These are phyloP conservation scores for Rhaphigaster nebulosa DNA, from an alignment of 2,888 invertebrate genomes.

Conservation along the genomic window DNA sequence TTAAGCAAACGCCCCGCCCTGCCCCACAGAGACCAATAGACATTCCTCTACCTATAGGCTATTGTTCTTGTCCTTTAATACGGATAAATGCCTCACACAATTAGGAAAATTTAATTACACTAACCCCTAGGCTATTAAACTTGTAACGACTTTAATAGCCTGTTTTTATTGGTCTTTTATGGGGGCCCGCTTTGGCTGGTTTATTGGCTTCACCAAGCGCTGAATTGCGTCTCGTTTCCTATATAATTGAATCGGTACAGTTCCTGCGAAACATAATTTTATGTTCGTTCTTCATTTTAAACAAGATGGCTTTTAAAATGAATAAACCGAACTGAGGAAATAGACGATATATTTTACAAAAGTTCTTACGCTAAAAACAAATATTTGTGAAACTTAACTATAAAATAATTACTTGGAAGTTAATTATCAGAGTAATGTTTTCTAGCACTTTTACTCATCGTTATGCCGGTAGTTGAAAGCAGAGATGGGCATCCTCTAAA, in stretches of 20 bases:
- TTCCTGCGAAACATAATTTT: not conserved
- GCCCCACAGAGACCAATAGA: not conserved
- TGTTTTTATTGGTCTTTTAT: slow-evolving; percentile 9
- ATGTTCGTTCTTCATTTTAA: not conserved
- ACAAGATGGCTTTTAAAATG: too few relatives aligned
- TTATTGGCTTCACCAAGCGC: not conserved
- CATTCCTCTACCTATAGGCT: not conserved
- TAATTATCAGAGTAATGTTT: too few relatives aligned
- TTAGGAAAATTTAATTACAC: not conserved
- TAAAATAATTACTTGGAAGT: too few relatives aligned
- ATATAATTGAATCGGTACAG: not conserved
- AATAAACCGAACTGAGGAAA: too few relatives aligned
- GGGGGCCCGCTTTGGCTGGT: not conserved
- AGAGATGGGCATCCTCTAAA: too few relatives aligned
- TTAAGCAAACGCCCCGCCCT: not conserved
- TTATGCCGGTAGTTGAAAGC: too few relatives aligned
- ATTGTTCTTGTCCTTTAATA: slow-evolving; percentile 10
- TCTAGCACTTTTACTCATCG: too few relatives aligned
- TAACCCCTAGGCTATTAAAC: not conserved
- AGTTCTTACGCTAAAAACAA: too few relatives aligned
- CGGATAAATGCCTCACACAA: not conserved
- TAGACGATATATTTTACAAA: too few relatives aligned
- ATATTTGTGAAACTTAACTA: too few relatives aligned
- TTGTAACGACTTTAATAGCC: slow-evolving; percentile 1
- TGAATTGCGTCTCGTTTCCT: not conserved